These are phyloP conservation scores for Drosophila azteca DNA, from an alignment of 1,140 invertebrate species.

Conservation along the genomic window DNA sequence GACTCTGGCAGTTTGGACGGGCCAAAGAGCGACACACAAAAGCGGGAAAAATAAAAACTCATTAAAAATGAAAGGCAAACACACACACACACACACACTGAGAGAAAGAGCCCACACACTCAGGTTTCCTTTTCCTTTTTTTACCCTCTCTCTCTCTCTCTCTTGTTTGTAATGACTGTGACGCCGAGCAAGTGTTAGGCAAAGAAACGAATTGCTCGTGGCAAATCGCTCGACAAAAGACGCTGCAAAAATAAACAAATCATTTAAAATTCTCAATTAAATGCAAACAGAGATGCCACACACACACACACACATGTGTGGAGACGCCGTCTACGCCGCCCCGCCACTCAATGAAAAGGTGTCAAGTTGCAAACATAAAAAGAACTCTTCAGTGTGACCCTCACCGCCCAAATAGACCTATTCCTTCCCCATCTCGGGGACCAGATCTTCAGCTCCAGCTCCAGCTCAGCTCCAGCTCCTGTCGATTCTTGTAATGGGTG, in stretches of 20 bases:
- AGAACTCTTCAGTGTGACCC: conserved; percentile 61
- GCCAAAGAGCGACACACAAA: conserved; percentile 53
- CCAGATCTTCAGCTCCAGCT: no score
- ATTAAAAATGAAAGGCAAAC: conserved; percentile 76
- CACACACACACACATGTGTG: conserved; percentile 15
- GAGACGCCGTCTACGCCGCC: conserved; percentile 3
- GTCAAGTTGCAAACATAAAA: conserved; percentile 73
- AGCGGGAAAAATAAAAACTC: conserved; percentile 77
- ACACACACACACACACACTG: conserved; percentile 16
- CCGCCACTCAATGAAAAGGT: conserved; percentile 53
- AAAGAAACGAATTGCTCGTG: conserved; percentile 67
- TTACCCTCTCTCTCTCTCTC: conserved; percentile 12
- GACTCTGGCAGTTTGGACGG: conserved; percentile 56
- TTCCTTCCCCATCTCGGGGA: background rate
- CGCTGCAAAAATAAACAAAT: conserved; percentile 72
- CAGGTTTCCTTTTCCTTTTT: conserved; percentile 13
- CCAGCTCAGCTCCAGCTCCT: conserved; percentile 5
- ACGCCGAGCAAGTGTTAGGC: conserved; percentile 65
- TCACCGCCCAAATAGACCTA: conserved; percentile 15
- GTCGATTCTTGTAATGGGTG: conserved; percentile 69
- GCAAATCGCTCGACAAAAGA: conserved; percentile 74
- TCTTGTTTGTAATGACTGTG: conserved; percentile 4
- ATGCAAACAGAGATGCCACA: conserved; percentile 53
- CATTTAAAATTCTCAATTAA: conserved; percentile 82
- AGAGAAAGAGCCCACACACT: conserved; percentile 16